These are phyloP conservation scores for Conger conger DNA, from an alignment of 2,113 vertebrate genomes.

Conservation along the genomic window DNA sequence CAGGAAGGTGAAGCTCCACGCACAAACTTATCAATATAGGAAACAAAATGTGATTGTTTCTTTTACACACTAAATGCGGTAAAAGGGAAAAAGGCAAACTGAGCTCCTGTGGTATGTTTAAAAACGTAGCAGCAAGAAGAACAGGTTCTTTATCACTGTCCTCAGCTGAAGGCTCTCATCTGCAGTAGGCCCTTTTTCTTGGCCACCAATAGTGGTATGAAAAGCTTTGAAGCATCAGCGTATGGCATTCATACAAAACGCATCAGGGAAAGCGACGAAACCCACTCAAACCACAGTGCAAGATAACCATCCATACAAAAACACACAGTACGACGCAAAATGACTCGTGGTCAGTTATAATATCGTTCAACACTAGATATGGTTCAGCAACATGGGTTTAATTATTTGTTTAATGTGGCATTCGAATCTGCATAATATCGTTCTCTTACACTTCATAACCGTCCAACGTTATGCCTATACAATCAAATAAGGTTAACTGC, in stretches of 20 bases:
- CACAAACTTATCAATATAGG: too few relatives aligned
- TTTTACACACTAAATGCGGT: too few relatives aligned
- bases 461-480: too few relatives aligned
- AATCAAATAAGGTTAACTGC: neutral
- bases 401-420: neutral
- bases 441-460: too few relatives aligned
- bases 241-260: too few relatives aligned
- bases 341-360: neutral
- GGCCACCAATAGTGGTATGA: neutral
- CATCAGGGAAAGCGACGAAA: neutral
- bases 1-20: neutral
- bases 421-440: neutral
- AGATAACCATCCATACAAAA: neutral
- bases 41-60: too few relatives aligned
- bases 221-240: neutral
- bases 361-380: neutral
- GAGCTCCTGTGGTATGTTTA: constrained; percentile 38
- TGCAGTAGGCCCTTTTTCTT: constrained; percentile 35
- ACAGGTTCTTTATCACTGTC: constrained; percentile 42
- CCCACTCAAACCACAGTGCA: neutral
- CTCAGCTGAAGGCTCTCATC: constrained; percentile 25
- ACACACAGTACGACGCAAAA: neutral
- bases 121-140: constrained; percentile 38
- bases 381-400: too few relatives aligned
- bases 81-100: neutral